Base-by-base conservation (phyloP, 2,888 invertebrate species). In the Sminthurinus aureus region DNA sequence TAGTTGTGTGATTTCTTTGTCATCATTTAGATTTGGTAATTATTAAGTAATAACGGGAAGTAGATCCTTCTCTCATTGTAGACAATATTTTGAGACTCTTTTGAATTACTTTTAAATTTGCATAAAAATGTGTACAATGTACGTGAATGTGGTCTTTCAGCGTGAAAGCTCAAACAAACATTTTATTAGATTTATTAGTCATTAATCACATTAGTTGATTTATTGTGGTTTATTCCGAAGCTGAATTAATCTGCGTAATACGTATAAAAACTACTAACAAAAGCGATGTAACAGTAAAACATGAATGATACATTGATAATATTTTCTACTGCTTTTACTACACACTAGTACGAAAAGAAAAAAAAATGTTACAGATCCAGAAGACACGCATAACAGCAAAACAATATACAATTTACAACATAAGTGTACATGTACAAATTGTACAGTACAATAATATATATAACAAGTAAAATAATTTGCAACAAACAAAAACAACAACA, bases 401-500 rank as follows among this genome's bases (percentile, higher is more conserved):
- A 58, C 38, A 6, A 38, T 38, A 4, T 38, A 38, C 38, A 38
- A 38, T 38, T 38, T 1, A 38, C 38, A 38, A 38, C 6, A 38
- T 38, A 38, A 38, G 6, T 1, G 38, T 38, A 38, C 38, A 4
- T 38, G n/a, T n/a, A n/a, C n/a, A n/a, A n/a, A n/a, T n/a, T n/a
- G n/a, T n/a, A 52, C 52, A 52, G 13, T 11, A 52, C 52, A 52
- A 52, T 52, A n/a, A n/a, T 52, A 52, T 11, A 52, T 52, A 52
- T 52, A 52, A 52, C 52, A 52, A 52, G 52, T 11, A 52, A 11
- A 52, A 52, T 6, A 18, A 6, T 13, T 58, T 18, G 0, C 58
- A 69, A 69, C 22, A n/a, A 69, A 20, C 69, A n/a, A 22, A 64
- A 22, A 22, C 4, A 69, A 69, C n/a, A 69, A 69, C 69, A 69